Evolutionary conservation across 1,140 invertebrate species (phyloP).

Genomic region (Gryon sp.): DNA sequence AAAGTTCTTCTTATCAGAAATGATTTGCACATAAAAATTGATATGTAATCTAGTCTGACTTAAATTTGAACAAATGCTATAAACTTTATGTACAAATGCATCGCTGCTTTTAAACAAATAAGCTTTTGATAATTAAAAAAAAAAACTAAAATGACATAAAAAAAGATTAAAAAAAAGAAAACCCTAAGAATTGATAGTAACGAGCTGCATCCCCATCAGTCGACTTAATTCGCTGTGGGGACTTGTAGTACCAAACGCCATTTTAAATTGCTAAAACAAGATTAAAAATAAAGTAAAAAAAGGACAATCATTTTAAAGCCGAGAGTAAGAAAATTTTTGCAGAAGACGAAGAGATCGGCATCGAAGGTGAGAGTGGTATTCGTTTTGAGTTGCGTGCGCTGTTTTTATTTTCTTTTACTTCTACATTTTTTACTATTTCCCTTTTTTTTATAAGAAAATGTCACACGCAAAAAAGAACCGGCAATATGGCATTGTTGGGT

Average conservation of each 20-base stretch:
- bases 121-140: slow-evolving; percentile 6
- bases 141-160: neutral
- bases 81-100: slow-evolving; percentile 50
- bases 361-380: slow-evolving; percentile 25
- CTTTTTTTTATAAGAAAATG: neutral
- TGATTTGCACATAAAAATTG: slow-evolving; percentile 54
- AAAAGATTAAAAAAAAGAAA: slow-evolving; percentile 9
- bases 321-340: slow-evolving; percentile 41
- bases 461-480: slow-evolving; percentile 21
- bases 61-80: slow-evolving; percentile 46
- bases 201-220: slow-evolving; percentile 44
- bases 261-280: neutral
- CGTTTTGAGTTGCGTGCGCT: too few relatives aligned
- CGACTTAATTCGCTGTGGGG: slow-evolving; percentile 14
- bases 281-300: neutral
- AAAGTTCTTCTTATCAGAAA: slow-evolving; percentile 23
- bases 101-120: slow-evolving; percentile 19
- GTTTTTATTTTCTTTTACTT: too few relatives aligned
- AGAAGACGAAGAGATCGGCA: slow-evolving; percentile 44
- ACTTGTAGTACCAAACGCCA: slow-evolving; percentile 54
- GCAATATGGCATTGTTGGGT: slow-evolving; percentile 60
- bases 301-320: neutral
- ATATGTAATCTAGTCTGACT: slow-evolving; percentile 50
- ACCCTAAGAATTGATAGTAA: slow-evolving; percentile 1
- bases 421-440: too few relatives aligned